These are phyloP conservation scores for Hemaris fuciformis DNA, from an alignment of 2,888 invertebrate species.

Conservation along the genomic window DNA sequence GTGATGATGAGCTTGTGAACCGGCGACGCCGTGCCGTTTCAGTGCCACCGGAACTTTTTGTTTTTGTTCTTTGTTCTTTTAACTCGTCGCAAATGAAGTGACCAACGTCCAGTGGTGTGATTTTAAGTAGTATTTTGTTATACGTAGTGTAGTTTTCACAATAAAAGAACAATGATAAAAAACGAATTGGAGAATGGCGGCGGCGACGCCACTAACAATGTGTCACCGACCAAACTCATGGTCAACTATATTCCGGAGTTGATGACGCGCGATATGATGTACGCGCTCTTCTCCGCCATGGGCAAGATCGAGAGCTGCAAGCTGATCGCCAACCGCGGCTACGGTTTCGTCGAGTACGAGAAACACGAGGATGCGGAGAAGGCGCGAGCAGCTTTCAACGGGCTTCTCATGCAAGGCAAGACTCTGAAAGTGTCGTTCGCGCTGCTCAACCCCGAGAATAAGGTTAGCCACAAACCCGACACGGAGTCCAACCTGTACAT, in stretches of 20 bases:
- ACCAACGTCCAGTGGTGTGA: conserved; percentile 59
- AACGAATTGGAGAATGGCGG: conserved; percentile 81
- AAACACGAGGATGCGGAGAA: conserved; percentile 80
- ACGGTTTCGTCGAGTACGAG: conserved; percentile 78
- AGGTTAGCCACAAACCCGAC: conserved; percentile 76
- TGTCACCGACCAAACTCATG: conserved; percentile 82
- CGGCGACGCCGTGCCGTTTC: conserved; percentile 78
- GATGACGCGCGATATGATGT: conserved; percentile 81
- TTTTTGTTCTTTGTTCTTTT: conserved; percentile 76
- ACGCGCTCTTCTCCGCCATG: conserved; percentile 78
- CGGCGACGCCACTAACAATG: conserved; percentile 78
- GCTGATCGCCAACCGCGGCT: conserved; percentile 76
- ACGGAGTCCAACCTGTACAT: conserved; percentile 78
- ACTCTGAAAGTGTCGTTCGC: conserved; percentile 79
- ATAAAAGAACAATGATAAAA: conserved; percentile 68
- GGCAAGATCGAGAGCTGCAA: conserved; percentile 79
- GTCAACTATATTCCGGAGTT: conserved; percentile 80
- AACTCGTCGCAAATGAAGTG: conserved; percentile 74
- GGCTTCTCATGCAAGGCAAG: conserved; percentile 78
- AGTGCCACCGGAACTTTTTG: conserved; percentile 68
- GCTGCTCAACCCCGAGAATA: conserved; percentile 77
- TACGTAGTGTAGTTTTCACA: conserved; percentile 73
- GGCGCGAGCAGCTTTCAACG: conserved; percentile 78
- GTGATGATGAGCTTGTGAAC: conserved; percentile 78
- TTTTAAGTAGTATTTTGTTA: conserved; percentile 70